Percentiles rank a stretch among this genome's conserved stretches.
Evolutionary conservation across 2,888 invertebrate species (phyloP).

Genomic region (Scaptomyza cyrtandrae): DNA sequence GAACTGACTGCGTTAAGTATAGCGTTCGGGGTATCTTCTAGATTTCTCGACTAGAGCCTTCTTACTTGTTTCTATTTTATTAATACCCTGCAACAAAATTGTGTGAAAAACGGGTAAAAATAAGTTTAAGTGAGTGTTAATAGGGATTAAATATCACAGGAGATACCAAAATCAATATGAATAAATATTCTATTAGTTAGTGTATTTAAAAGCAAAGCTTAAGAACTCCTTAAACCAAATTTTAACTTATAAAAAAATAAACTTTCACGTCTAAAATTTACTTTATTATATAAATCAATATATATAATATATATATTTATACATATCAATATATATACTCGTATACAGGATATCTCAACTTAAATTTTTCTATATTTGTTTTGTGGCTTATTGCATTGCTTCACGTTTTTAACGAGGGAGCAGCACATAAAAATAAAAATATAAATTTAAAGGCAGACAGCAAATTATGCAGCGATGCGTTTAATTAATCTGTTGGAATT

Average conservation of each 20-base stretch:
- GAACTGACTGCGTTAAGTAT: too few species aligned
- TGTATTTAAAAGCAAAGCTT: background rate
- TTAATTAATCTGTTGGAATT: slow-evolving; percentile 79
- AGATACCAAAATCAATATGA: too few species aligned
- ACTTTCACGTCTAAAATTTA: too few species aligned
- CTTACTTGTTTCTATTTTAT: background rate
- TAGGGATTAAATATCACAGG: background rate
- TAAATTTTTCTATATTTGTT: slow-evolving; percentile 1
- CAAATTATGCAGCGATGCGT: slow-evolving; percentile 74
- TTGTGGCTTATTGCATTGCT: slow-evolving; percentile 11
- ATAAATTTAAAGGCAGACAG: slow-evolving; percentile 57
- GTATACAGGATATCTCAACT: slow-evolving; percentile 4
- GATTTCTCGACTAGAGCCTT: too few species aligned
- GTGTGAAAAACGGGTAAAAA: background rate
- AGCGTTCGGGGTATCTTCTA: too few species aligned
- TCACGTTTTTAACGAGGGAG: slow-evolving; percentile 13
- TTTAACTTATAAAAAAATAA: too few species aligned
- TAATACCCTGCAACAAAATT: slow-evolving; percentile 11
- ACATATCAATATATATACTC: too few species aligned
- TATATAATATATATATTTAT: too few species aligned
- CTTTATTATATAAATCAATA: too few species aligned
- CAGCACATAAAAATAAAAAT: slow-evolving; percentile 40
- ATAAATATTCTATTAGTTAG: too few species aligned
- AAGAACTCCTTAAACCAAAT: too few species aligned
- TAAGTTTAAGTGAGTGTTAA: background rate